Evolutionary conservation across 2,888 invertebrate species (phyloP), one percentile per base, ranked within the genome.

Genomic region (Sceliomorpha sp.): DNA sequence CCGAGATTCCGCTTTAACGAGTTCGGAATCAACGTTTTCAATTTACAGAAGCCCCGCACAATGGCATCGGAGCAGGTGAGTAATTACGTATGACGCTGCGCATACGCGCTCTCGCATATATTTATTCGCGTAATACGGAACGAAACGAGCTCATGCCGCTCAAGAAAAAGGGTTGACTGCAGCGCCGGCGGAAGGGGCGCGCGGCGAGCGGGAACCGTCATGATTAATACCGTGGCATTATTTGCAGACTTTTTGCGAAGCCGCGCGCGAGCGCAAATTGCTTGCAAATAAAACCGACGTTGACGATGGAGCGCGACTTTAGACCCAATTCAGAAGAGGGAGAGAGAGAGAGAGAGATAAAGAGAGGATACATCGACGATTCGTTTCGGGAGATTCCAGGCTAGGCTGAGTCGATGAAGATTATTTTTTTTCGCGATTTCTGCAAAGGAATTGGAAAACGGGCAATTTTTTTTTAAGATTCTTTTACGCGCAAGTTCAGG

Each of bases 151-250:
- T 58, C 56, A 37, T 45, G 64, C 55, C 34, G 67, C 48, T 24
- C 37, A 55, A 55, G 53, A 68, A 20, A n/a, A 68, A 58, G 64
- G 66, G 63, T 62, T 67, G 69, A 64, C 64, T 63, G 64, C 39
- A 59, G 40, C 45, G 34, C 45, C 44, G 50, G 37, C 42, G 63
- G 40, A 50, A 47, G 53, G 67, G 36, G 64, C 20, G 39, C 40
- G 47, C 32, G 45, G 48, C 17, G 66, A 60, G 51, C 45, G 36
- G 75, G 68, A 74, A 75, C 75, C 74, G n/a, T n/a, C 76, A 81
- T 86, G 87, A 87, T 86, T 87, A 85, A 87, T 87, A 85, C 78
- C 79, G 74, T 74, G 62, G 79, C 83, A 82, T 83, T 82, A 85
- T 85, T 85, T 84, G 82, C 74, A 70, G 76, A 81, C 82, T 83